Evolutionary conservation across 2,888 invertebrate genomes (phyloP), one percentile per base, ranked within the genome.

Genomic region (Tipula vernalis): DNA sequence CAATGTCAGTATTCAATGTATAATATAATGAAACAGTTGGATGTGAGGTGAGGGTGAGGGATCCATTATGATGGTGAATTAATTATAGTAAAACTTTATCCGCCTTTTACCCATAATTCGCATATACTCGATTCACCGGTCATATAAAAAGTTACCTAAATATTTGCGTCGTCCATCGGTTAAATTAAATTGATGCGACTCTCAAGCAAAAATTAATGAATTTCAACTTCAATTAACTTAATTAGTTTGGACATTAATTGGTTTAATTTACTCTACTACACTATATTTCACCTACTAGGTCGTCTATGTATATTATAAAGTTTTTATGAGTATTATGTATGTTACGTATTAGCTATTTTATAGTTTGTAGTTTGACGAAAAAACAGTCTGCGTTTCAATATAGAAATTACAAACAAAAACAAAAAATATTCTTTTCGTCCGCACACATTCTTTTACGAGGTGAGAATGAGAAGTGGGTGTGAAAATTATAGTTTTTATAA

Each of bases 391-490:
- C 18, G 71, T 18, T 71, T 10, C 39, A 15, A 15, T n/a, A 71
- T 71, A 71, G 71, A 39, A 39, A 18, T 57, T 57, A 18, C 12
- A 41, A 41, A 51, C n/a, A 57, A 8, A 71, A 71, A 2, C 28
- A 71, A 18, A 28, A 71, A 71, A 71, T 10, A 57, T n/a, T 57
- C 51, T 57, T 57, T 57, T 5, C 51, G 71, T 8, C 28, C 28
- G 28, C 28, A 10, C 71, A 71, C 71, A 71, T 18, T 71, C 71
- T 71, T 71, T 71, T 71, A 71, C 71, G 71, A 71, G 71, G 71
- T 71, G 71, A 71, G 71, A 71, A 71, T 71, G 71, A 71, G 71
- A 71, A 71, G 71, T 71, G 71, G 71, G 71, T 71, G 71, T 71
- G 71, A 71, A 71, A 71, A 71, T 28, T 71, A 57, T 57, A 57